Evolutionary conservation across 2,888 invertebrate genomes (phyloP).

Genomic region (Tetragonula carbonaria): DNA sequence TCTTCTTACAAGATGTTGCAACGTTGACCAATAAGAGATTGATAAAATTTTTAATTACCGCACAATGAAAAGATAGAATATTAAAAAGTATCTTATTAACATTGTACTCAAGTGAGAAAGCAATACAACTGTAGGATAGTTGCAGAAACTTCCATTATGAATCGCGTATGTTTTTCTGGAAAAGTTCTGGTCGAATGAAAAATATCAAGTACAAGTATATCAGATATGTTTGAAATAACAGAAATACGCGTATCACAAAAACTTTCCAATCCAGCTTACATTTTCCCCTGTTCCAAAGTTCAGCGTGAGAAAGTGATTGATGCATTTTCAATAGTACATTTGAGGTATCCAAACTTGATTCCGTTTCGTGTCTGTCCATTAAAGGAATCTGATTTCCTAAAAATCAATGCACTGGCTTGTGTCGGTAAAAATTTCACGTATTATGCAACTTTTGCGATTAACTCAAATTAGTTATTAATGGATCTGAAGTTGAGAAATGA

Average conservation of each 20-base stretch:
- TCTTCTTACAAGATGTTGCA: background rate
- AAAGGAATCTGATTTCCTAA: background rate
- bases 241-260: background rate
- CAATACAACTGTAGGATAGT: background rate
- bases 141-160: background rate
- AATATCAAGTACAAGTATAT: background rate
- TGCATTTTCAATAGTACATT: conserved; percentile 1
- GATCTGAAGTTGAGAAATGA: too few relatives aligned
- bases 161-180: background rate
- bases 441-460: background rate
- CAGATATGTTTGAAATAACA: conserved; percentile 4
- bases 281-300: background rate
- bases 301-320: background rate
- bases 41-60: background rate
- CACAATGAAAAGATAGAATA: background rate
- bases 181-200: background rate
- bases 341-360: background rate
- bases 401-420: background rate
- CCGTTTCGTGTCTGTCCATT: background rate
- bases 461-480: too few relatives aligned
- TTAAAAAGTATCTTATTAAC: background rate
- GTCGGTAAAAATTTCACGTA: background rate
- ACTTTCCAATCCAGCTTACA: background rate
- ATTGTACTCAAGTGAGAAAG: background rate
- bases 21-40: background rate